Evolutionary conservation across 2,888 invertebrate species (phyloP), one percentile per base, ranked within the genome.

Genomic region (Lordiphosa andalusiaca): DNA sequence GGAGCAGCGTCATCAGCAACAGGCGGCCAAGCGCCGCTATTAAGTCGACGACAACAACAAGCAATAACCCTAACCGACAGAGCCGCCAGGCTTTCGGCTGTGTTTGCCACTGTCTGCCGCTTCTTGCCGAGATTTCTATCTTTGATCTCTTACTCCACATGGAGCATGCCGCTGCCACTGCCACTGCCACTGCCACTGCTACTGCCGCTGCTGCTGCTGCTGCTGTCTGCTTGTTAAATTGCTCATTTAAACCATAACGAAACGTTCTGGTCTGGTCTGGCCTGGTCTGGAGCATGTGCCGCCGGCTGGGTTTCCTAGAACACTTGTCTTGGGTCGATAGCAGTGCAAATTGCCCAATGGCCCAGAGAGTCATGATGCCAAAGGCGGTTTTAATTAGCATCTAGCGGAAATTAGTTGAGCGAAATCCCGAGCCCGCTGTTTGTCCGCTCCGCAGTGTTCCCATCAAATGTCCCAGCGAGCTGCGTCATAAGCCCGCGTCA

Each of bases 91-190:
- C 51, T 54, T 39, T 55, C 48, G 44, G 37, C 66, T 53, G 70
- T 69, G 80, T 65, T 80, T 81, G 80, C 73, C 85, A 83, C 81
- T 73, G 81, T 75, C 81, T 80, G 73, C 81, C 73, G 73, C 84
- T 84, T 77, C 77, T 84, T 84, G 84, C 78, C 65, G 67, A 82
- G 87, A 86, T 86, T 81, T 75, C 76, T 84, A 87, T 86, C 86
- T 85, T 81, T 86, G 87, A 86, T 87, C 87, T 77, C 86, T 86
- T 84, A 86, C 86, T 86, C 85, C 84, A 86, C 86, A 86, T 87
- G 86, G 58, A 82, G 71, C 69, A 61, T 9, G 57, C 61, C 49
- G 33, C 61, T 49, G 23, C 53, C 46, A 13, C 54, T 48, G 5
- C 23, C 23, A 5, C 23, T 23, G 23, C 23, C 23, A 4, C 55